Conservation (phyloP, 2,113 vertebrate species). For the Stictonetta naevosa region DNA sequence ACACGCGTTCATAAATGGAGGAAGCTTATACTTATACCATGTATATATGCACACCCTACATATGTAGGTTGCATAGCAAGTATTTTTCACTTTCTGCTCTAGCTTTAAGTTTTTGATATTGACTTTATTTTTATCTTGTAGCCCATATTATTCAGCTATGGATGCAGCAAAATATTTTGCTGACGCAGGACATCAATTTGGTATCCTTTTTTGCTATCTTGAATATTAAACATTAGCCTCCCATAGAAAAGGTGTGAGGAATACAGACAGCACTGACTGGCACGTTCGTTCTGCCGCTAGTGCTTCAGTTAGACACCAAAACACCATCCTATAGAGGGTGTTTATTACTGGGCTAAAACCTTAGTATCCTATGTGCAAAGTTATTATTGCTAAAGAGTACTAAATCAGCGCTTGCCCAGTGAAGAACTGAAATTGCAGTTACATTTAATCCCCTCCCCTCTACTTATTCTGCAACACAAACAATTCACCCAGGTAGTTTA, state of each 20-base stretch:
- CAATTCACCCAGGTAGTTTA: neutral
- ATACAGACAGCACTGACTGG: neutral
- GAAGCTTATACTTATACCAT: neutral
- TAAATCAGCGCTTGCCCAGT: neutral
- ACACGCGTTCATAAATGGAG: neutral
- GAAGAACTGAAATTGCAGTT: neutral
- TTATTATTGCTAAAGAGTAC: neutral
- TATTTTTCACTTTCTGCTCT: neutral
- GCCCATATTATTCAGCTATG: neutral
- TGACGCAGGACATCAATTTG: neutral
- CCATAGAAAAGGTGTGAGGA: neutral
- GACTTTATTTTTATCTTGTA: neutral
- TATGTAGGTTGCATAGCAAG: neutral
- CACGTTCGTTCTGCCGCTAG: neutral
- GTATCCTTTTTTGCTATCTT: neutral
- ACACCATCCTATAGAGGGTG: neutral
- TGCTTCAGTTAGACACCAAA: neutral
- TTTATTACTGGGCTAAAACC: neutral
- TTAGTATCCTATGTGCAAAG: neutral
- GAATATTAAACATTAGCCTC: neutral
- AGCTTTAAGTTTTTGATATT: neutral
- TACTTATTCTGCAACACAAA: neutral
- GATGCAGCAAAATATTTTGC: neutral
- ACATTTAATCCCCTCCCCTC: neutral
- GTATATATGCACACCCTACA: neutral